Conservation (phyloP, 2,113 vertebrate genomes). For the Scophthalmus maximus region DNA sequence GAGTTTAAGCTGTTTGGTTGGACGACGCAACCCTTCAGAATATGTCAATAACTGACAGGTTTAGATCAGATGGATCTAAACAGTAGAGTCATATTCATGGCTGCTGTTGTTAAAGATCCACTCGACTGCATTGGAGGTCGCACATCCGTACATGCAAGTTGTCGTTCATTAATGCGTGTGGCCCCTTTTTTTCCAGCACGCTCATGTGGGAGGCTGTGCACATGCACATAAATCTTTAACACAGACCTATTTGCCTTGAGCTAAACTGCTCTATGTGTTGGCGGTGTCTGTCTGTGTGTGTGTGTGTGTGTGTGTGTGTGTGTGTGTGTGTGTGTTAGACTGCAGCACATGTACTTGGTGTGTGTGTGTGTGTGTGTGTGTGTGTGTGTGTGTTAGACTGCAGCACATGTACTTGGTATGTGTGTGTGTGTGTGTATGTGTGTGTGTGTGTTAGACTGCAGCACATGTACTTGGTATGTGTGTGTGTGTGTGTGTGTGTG, state of each 20-base stretch:
- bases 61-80: too few species aligned
- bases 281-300: neutral
- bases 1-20: too few species aligned
- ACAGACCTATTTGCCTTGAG: conserved; percentile 28
- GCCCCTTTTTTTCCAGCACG: conserved; percentile 1
- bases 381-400: too few species aligned
- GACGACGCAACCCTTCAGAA: too few species aligned
- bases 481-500: conserved; percentile 2
- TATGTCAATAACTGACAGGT: too few species aligned
- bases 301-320: conserved; percentile 13
- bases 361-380: conserved; percentile 11
- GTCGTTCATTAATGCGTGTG: neutral
- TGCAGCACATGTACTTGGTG: neutral
- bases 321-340: neutral
- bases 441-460: conserved; percentile 18
- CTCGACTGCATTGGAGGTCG: neutral
- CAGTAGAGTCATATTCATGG: neutral
- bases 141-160: neutral
- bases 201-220: neutral
- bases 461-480: too few species aligned
- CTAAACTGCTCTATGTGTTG: conserved; percentile 32
- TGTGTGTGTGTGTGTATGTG: conserved; percentile 16
- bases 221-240: conserved; percentile 44
- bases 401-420: neutral
- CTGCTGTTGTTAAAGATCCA: too few species aligned